phyloP scores from a whole-genome alignment of 2,888 invertebrate genomes.

The Apamea monoglypha region DNA sequence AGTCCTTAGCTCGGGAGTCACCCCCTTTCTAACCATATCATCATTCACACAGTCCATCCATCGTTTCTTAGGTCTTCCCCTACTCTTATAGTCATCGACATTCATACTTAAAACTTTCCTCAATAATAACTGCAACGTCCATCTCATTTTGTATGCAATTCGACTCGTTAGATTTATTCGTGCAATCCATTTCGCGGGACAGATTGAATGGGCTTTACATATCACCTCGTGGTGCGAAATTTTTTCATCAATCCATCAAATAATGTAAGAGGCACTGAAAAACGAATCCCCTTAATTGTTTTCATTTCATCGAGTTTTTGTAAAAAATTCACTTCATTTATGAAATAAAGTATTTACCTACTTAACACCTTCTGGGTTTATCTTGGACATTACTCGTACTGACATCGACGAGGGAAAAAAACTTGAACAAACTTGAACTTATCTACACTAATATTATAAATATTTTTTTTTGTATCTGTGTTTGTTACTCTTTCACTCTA shows the following conservation, averaged over 20 bases:
- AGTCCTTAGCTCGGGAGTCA: background rate
- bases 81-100: background rate
- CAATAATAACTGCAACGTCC: background rate
- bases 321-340: background rate
- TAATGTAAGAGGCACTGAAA: conserved; percentile 36
- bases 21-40: background rate
- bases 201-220: conserved; percentile 36
- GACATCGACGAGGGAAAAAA: background rate
- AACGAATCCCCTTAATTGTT: conserved; percentile 34
- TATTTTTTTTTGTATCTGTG: no score
- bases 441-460: background rate
- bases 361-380: background rate
- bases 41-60: background rate
- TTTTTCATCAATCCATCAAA: conserved; percentile 48
- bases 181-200: conserved; percentile 39
- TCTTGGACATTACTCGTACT: background rate
- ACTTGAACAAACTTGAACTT: background rate
- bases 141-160: conserved; percentile 5
- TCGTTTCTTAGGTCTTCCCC: background rate
- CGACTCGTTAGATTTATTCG: conserved; percentile 29
- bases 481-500: no score
- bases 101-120: background rate
- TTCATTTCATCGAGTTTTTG: conserved; percentile 13
- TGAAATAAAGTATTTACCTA: background rate
- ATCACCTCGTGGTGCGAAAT: conserved; percentile 35